Evolutionary conservation across 1,140 invertebrate species (phyloP).

Genomic region (Coelopa frigida): DNA sequence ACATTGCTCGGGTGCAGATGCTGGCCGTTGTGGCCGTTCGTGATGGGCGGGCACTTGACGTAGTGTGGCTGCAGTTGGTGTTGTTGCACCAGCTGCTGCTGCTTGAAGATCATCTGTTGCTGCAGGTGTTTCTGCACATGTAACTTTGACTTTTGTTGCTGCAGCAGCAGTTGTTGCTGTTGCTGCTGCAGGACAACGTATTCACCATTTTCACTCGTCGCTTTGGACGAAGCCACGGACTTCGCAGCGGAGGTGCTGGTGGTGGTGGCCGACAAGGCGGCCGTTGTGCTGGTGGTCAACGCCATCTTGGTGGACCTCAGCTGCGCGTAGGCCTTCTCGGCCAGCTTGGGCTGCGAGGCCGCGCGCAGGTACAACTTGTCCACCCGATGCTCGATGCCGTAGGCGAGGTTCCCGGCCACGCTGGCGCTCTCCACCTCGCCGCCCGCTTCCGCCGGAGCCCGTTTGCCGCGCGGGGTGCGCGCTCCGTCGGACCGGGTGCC

Average conservation of each 20-base stretch:
- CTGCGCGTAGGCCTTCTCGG: conserved; percentile 41
- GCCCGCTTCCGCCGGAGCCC: conserved; percentile 43
- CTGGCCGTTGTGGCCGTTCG: conserved; percentile 40
- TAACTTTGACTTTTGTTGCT: conserved; percentile 7
- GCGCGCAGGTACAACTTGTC: conserved; percentile 57
- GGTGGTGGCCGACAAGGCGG: neutral
- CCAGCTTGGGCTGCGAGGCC: conserved; percentile 38
- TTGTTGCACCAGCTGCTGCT: conserved; percentile 12
- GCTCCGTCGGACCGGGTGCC: conserved; percentile 52
- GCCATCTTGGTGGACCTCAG: conserved; percentile 33
- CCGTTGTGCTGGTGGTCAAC: neutral
- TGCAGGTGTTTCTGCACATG: conserved; percentile 15
- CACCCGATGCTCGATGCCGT: conserved; percentile 50
- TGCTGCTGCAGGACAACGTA: conserved; percentile 34
- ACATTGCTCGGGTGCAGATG: conserved; percentile 38
- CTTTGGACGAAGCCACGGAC: conserved; percentile 16
- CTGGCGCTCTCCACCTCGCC: conserved; percentile 28
- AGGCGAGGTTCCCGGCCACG: conserved; percentile 10
- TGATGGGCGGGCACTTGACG: conserved; percentile 19
- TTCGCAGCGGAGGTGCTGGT: conserved; percentile 1
- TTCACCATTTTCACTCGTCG: conserved; percentile 33
- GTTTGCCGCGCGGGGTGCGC: conserved; percentile 43
- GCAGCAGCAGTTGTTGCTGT: conserved; percentile 10
- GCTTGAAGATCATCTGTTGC: conserved; percentile 7
- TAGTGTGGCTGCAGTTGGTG: conserved; percentile 4